Evolutionary conservation across 2,797 vertebrate genomes (phyloP).

Genomic region (Poeciliopsis presidionis): DNA sequence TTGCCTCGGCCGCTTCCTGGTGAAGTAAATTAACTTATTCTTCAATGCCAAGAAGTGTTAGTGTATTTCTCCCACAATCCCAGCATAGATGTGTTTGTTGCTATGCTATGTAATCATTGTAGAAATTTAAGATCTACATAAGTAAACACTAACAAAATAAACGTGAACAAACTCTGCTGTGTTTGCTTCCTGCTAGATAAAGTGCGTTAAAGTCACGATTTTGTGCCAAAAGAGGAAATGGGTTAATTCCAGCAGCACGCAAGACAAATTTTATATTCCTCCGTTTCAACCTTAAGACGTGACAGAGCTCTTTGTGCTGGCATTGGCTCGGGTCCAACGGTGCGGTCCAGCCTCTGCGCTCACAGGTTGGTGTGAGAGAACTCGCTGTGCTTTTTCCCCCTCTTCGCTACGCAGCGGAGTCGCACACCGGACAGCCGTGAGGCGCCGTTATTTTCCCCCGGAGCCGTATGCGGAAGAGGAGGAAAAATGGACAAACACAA

Average conservation of each 20-base stretch:
- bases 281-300: constrained; percentile 68
- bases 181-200: constrained; percentile 59
- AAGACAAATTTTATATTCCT: constrained; percentile 66
- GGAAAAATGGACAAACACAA: constrained; percentile 66
- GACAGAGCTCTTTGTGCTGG: constrained; percentile 72
- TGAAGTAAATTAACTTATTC: constrained; percentile 45
- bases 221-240: constrained; percentile 54
- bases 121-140: constrained; percentile 31
- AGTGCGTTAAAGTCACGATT: constrained; percentile 48
- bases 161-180: constrained; percentile 35
- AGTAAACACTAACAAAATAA: constrained; percentile 28
- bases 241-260: constrained; percentile 57
- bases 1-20: constrained; percentile 50
- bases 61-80: neutral
- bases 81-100: neutral
- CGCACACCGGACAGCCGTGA: constrained; percentile 40
- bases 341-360: constrained; percentile 54
- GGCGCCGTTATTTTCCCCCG: constrained; percentile 48
- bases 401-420: constrained; percentile 43
- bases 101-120: constrained; percentile 14
- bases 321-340: constrained; percentile 59
- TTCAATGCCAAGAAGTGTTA: constrained; percentile 48
- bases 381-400: constrained; percentile 47
- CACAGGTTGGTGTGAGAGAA: constrained; percentile 65
- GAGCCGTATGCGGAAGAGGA: constrained; percentile 22